Conservation (phyloP, 1,140 invertebrate genomes). For the Mycetomoellerius zeteki region DNA sequence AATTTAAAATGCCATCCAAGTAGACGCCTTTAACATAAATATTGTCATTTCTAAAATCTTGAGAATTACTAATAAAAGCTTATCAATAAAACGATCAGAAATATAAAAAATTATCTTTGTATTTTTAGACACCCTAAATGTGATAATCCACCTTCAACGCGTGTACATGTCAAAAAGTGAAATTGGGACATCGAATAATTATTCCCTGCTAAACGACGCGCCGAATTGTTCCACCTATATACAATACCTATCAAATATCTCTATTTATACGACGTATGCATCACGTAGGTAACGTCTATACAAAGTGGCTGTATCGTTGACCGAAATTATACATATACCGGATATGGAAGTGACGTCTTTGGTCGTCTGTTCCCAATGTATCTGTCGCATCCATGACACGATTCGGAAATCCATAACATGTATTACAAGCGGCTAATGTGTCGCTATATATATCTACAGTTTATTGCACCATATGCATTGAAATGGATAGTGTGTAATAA, state of each 20-base stretch:
- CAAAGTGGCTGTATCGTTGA: constrained; percentile 19
- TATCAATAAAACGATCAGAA: background rate
- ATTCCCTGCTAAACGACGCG: constrained; percentile 8
- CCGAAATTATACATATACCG: constrained; percentile 39
- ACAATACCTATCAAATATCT: background rate
- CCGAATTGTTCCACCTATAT: constrained; percentile 26
- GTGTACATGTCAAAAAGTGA: constrained; percentile 26
- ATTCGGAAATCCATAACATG: constrained; percentile 52
- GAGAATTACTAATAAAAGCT: background rate
- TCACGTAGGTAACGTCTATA: background rate
- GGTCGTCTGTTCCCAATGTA: constrained; percentile 32
- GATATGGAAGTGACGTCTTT: constrained; percentile 46
- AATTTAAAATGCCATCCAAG: background rate
- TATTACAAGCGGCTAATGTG: constrained; percentile 22
- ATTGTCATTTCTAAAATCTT: background rate
- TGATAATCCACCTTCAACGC: background rate
- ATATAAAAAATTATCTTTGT: background rate
- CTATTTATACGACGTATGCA: constrained; percentile 1
- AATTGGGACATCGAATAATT: constrained; percentile 44
- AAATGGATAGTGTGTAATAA: constrained; percentile 4
- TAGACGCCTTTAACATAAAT: background rate
- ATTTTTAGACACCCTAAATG: background rate
- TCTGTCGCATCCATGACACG: constrained; percentile 30
- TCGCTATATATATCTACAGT: background rate
- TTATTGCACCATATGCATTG: constrained; percentile 16